Percentiles rank a stretch among this genome's conserved stretches.
phyloP scores from a whole-genome alignment of 1,140 invertebrate genomes.

The Xylocopa sonorina region DNA sequence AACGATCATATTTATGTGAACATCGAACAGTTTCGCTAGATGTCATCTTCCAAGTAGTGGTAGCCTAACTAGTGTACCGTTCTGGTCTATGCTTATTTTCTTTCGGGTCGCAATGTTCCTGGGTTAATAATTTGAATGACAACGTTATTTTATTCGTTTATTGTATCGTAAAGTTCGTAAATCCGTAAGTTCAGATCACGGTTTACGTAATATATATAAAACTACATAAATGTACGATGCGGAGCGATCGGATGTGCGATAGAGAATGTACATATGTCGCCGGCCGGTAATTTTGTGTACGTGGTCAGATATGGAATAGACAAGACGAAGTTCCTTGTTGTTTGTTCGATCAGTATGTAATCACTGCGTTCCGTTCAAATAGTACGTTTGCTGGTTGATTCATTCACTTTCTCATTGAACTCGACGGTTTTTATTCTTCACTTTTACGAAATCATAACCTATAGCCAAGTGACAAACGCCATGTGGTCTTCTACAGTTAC shows the following conservation, averaged over 20 bases:
- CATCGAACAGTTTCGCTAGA: not conserved
- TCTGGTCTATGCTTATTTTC: constrained; percentile 49
- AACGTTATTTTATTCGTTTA: constrained; percentile 53
- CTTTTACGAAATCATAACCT: constrained; percentile 23
- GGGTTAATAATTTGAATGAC: constrained; percentile 60
- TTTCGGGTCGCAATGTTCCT: constrained; percentile 44
- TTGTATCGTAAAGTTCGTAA: constrained; percentile 47
- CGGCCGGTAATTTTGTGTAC: constrained; percentile 69
- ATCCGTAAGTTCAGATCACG: constrained; percentile 43
- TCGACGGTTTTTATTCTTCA: not conserved
- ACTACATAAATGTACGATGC: constrained; percentile 30
- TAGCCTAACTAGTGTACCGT: not conserved
- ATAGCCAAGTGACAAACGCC: constrained; percentile 6
- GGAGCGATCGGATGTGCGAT: constrained; percentile 35
- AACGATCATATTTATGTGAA: not conserved
- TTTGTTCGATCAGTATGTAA: not conserved
- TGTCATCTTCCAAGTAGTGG: not conserved
- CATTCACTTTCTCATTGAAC: not conserved
- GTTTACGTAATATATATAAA: not conserved
- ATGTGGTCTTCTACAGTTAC: not conserved
- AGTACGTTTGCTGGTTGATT: not conserved
- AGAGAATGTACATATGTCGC: constrained; percentile 55
- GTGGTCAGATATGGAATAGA: constrained; percentile 50
- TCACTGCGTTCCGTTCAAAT: not conserved
- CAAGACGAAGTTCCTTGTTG: not conserved